phyloP scores from a whole-genome alignment of 2,113 vertebrate species.

The Glaucomys volans region DNA sequence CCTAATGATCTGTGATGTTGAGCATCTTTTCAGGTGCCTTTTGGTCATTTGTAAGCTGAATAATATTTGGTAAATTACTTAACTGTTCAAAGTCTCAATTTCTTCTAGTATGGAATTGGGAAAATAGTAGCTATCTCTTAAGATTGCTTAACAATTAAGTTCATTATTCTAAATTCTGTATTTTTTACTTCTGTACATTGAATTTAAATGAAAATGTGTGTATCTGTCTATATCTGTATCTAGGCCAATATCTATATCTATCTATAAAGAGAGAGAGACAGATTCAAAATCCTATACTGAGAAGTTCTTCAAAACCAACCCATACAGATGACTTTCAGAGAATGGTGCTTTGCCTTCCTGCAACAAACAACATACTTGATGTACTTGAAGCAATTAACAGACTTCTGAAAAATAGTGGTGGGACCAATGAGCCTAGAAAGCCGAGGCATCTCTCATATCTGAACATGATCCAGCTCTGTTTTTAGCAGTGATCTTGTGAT shows the following conservation, averaged over 20 bases:
- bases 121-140: neutral
- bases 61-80: neutral
- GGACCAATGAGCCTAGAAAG: neutral
- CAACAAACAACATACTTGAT: rapidly evolving
- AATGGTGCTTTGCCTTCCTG: neutral
- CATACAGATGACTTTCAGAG: rapidly evolving
- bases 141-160: neutral
- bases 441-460: rapidly evolving
- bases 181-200: neutral
- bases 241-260: neutral
- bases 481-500: neutral
- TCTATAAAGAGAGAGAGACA: neutral
- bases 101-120: neutral
- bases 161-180: neutral
- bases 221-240: neutral
- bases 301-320: neutral
- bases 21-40: neutral
- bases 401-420: neutral
- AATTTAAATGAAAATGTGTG: neutral
- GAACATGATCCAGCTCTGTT: neutral
- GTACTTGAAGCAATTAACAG: neutral
- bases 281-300: neutral
- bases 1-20: too few species aligned
- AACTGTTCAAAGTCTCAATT: neutral
- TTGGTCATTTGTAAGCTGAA: neutral